Evolutionary conservation across 2,888 invertebrate species (phyloP).

Genomic region (Nomada fucata): DNA sequence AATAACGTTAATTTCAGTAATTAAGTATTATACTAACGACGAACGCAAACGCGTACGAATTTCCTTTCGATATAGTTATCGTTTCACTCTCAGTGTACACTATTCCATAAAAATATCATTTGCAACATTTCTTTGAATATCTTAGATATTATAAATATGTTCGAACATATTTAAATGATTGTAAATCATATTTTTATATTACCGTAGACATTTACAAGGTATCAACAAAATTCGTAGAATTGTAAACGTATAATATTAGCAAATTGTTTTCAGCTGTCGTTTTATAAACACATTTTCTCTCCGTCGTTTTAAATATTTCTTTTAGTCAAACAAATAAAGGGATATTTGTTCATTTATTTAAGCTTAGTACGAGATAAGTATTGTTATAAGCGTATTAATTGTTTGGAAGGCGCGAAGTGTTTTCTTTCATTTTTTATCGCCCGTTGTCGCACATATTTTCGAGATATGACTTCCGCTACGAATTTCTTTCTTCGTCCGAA

Average conservation of each 20-base stretch:
- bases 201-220: constrained; percentile 40
- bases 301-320: background rate
- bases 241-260: background rate
- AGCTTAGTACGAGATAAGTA: constrained; percentile 19
- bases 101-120: constrained; percentile 1
- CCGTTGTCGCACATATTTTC: background rate
- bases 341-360: constrained; percentile 2
- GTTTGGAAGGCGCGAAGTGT: background rate
- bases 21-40: constrained; percentile 5
- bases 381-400: constrained; percentile 50
- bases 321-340: constrained; percentile 12
- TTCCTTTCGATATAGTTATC: background rate
- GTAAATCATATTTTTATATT: constrained; percentile 12
- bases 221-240: constrained; percentile 3
- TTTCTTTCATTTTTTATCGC: background rate
- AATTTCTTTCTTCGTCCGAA: constrained; percentile 2
- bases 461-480: background rate
- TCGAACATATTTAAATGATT: constrained; percentile 2
- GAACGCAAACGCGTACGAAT: background rate
- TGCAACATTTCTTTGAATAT: constrained; percentile 21
- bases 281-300: background rate
- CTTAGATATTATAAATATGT: constrained; percentile 5
- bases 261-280: background rate
- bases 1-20: constrained; percentile 22
- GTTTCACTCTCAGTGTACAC: background rate